Base-by-base conservation (phyloP, 2,888 invertebrate genomes). In the Yponomeuta plumbellus region DNA sequence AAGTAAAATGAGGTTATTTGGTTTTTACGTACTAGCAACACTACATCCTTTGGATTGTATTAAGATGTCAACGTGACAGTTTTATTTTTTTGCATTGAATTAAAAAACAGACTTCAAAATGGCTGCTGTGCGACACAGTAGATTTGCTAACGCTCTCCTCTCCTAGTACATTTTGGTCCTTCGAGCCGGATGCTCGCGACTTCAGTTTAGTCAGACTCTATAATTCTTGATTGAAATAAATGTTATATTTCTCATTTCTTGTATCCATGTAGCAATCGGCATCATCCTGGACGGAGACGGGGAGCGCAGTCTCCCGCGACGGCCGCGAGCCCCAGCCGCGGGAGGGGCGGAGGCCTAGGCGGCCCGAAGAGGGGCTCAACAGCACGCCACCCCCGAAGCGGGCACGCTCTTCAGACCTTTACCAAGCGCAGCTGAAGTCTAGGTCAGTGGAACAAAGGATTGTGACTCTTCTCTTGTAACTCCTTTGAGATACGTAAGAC, bases 361-460 rank as follows among this genome's bases (percentile, higher is more conserved):
- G 93, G 88, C 83, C 86, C 11, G 86, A 90, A 17, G 89, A 91
- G 56, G 85, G 92, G 69, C 84, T 92, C 56, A 90, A 92, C 68
- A 81, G 78, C 74, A 91, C 92, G 17, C 93, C 93, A 44, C 95
- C 95, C 34, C 94, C 94, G 66, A 94, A 95, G 77, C 92, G 95
- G 76, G 94, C 94, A 71, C 91, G 95, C 75, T 94, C 94, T 71
- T 94, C 94, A 13, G 94, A 94, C 78, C 89, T 95, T 69, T 94
- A 94, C 80, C 93, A 93, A 70, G 93, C 93, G 59, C 94, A 94
- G 75, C 77, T 92, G 80, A 92, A 91, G 73, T 83, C 88, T 79
- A 91, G 91, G 92, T 91, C 78, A 80, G 79, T 78, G 70, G 73
- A 76, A 66, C 64, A 20, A 26, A 26, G n/a, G 13, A 17, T 20